phyloP scores from a whole-genome alignment of 2,113 vertebrate genomes.

The Physeter macrocephalus region DNA sequence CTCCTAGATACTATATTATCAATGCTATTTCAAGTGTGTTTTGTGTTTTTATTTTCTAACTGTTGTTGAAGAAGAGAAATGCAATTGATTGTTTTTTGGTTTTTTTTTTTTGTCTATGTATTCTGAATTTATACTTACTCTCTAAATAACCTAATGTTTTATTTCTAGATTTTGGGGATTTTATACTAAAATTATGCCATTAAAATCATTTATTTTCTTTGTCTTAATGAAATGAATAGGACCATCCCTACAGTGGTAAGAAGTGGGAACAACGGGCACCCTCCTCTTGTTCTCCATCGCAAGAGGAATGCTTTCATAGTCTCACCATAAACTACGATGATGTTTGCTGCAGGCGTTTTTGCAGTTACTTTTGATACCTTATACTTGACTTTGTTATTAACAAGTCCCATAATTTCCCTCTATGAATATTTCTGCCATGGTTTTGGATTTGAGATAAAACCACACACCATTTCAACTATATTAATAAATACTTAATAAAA shows the following conservation, averaged over 20 bases:
- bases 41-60: not conserved
- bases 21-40: not conserved
- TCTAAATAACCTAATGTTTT: not conserved
- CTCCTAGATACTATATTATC: not conserved
- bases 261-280: not conserved
- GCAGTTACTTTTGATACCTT: not conserved
- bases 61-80: not conserved
- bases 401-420: not conserved
- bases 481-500: not conserved
- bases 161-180: not conserved
- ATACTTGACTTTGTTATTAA: not conserved
- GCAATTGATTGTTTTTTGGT: not conserved
- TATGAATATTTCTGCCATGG: not conserved
- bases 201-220: not conserved
- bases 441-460: not conserved
- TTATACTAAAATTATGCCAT: not conserved
- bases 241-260: not conserved
- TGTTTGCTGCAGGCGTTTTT: not conserved
- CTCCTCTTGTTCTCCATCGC: not conserved
- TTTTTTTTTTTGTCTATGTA: not conserved
- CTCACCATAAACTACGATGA: not conserved
- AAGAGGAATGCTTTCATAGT: not conserved
- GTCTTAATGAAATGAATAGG: not conserved
- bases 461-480: not conserved
- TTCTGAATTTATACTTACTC: not conserved